phyloP scores from a whole-genome alignment of 2,888 invertebrate genomes.

The Hydriomena furcata region DNA sequence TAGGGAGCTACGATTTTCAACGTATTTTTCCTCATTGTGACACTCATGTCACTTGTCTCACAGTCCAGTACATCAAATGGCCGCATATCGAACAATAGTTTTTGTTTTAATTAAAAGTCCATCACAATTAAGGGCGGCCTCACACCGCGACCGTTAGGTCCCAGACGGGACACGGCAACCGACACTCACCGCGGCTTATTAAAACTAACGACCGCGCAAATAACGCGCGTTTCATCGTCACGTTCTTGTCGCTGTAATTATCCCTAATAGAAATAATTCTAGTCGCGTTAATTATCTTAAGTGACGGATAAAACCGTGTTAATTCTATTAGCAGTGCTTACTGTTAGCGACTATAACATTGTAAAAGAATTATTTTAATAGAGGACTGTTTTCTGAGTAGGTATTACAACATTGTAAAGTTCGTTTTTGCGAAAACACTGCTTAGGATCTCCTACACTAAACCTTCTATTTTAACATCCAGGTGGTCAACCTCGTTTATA shows the following conservation, averaged over 20 bases:
- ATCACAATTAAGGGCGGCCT: slow-evolving; percentile 47
- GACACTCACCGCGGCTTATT: slow-evolving; percentile 34
- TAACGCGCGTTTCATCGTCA: slow-evolving; percentile 27
- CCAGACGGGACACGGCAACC: slow-evolving; percentile 20
- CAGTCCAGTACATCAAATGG: slow-evolving; percentile 35
- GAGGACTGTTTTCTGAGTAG: slow-evolving; percentile 10
- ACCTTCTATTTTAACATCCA: too few species aligned
- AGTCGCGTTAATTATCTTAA: slow-evolving; percentile 29
- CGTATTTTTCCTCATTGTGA: too few species aligned
- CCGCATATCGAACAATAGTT: slow-evolving; percentile 42
- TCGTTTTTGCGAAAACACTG: too few species aligned
- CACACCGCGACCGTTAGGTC: slow-evolving; percentile 47
- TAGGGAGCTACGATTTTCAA: too few species aligned
- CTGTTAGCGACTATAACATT: slow-evolving; percentile 5
- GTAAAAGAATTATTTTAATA: slow-evolving; percentile 4
- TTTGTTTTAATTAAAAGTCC: slow-evolving; percentile 54
- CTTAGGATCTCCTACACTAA: too few species aligned
- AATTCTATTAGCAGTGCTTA: slow-evolving; percentile 25
- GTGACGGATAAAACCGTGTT: slow-evolving; percentile 32
- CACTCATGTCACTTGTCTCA: too few species aligned
- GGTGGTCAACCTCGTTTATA: too few species aligned
- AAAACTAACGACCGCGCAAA: slow-evolving; percentile 38
- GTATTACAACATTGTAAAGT: too few species aligned
- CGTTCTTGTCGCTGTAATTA: slow-evolving; percentile 29
- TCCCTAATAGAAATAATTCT: slow-evolving; percentile 32